phyloP scores from a whole-genome alignment of 2,113 vertebrate species.

The Bombycilla garrulus region DNA sequence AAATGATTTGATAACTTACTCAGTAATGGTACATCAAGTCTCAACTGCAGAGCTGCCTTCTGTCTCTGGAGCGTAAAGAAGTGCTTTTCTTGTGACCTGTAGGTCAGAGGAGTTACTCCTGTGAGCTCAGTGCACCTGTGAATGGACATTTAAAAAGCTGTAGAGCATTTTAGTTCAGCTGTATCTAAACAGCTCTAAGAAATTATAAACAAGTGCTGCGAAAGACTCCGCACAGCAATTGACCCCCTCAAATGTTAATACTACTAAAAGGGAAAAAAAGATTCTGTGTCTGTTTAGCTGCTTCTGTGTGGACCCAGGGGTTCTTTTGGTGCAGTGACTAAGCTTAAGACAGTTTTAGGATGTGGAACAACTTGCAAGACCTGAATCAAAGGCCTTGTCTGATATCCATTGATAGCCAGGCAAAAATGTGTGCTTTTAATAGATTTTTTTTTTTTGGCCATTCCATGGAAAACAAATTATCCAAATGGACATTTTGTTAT shows the following conservation, averaged over 20 bases:
- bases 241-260: not conserved
- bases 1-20: not conserved
- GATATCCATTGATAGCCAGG: not conserved
- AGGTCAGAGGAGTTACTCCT: not conserved
- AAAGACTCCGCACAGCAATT: not conserved
- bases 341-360: not conserved
- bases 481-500: not conserved
- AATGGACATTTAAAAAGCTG: not conserved
- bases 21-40: not conserved
- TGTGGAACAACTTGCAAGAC: not conserved
- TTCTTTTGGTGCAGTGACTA: not conserved
- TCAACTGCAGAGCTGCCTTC: not conserved
- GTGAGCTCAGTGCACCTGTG: not conserved
- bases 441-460: not conserved
- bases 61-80: not conserved
- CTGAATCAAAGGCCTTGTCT: not conserved
- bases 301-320: not conserved
- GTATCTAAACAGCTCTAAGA: not conserved
- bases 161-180: not conserved
- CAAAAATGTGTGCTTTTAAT: not conserved
- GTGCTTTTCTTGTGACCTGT: fast-evolving
- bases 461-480: not conserved
- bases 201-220: not conserved
- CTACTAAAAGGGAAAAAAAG: not conserved
- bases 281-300: not conserved